Base-by-base conservation (phyloP, 1,140 invertebrate genomes). In the Pectinophora gossypiella region DNA sequence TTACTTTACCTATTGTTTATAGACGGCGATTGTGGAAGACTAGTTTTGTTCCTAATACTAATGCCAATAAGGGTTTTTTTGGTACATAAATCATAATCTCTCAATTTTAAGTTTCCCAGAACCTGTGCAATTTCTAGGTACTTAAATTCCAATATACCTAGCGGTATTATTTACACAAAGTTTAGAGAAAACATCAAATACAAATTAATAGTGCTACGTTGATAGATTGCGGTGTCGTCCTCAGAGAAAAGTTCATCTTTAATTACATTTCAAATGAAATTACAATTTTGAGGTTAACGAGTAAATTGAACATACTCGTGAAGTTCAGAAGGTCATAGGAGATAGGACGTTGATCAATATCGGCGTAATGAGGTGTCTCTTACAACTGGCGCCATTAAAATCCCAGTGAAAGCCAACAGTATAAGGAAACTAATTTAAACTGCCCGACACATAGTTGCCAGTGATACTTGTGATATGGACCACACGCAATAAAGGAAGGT, bases 351-450 rank as follows among this genome's bases (percentile, higher is more conserved):
- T 66, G 69, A 76, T 76, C 68, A 65, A 71, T 70, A 77, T 72
- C 70, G 63, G 48, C 51, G 59, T 76, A 73, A 76, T 75, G 69
- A 76, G 68, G 60, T 64, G 61, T 64, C 61, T 58, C 48, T 54
- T 58, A 59, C 50, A 47, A 59, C 46, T 58, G 68, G 68, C 69
- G 70, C 67, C 68, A 79, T 74, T 71, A 73, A 67, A 71, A 66
- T 50, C 47, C 35, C 54, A 53, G 68, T 68, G 68, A 75, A 75
- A 75, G 71, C 51, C 35, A 60, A 59, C 54, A 61, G 56, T 63
- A 65, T 71, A 68, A 68, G 71, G 61, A 70, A 79, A 69, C 61
- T 72, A 70, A 76, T 76, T 70, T 70, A 74, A 73, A 61, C 62
- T 54, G 59, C 48, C 56, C 54, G 50, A 68, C 65, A 55, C 15